Conservation (phyloP, 2,113 vertebrate genomes). For the Australoheros scitulus region DNA sequence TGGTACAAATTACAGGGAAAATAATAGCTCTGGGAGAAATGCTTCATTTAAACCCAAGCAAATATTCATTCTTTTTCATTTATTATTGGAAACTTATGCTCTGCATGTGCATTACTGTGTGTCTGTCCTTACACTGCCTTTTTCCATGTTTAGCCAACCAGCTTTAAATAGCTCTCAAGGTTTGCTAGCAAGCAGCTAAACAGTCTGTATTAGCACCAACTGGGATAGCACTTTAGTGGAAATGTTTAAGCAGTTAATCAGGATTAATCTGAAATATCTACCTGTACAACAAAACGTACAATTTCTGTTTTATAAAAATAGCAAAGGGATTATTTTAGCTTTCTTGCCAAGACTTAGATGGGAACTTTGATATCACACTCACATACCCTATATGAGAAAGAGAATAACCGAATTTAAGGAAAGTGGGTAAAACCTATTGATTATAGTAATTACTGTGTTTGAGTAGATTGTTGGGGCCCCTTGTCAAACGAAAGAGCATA, state of each 20-base stretch:
- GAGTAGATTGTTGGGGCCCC: background rate
- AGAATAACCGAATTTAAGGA: background rate
- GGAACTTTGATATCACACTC: background rate
- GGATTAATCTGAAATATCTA: background rate
- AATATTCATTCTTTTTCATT: background rate
- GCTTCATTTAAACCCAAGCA: background rate
- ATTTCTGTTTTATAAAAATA: background rate
- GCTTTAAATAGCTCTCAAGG: background rate
- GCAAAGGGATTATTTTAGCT: background rate
- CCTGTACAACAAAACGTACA: background rate
- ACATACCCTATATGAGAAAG: background rate
- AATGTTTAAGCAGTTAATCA: background rate
- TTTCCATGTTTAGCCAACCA: background rate
- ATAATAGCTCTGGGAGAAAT: background rate
- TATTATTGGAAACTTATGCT: background rate
- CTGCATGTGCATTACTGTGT: fast-evolving
- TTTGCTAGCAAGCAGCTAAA: background rate
- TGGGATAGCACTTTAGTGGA: background rate
- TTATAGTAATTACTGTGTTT: slow-evolving; percentile 7
- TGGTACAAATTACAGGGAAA: slow-evolving; percentile 7
- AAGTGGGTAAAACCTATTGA: background rate
- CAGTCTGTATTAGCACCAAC: background rate
- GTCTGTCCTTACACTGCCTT: background rate
- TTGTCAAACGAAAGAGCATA: slow-evolving; percentile 2
- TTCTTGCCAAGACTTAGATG: background rate